Evolutionary conservation across 2,797 vertebrate species (phyloP).

Genomic region (Helostoma temminkii): DNA sequence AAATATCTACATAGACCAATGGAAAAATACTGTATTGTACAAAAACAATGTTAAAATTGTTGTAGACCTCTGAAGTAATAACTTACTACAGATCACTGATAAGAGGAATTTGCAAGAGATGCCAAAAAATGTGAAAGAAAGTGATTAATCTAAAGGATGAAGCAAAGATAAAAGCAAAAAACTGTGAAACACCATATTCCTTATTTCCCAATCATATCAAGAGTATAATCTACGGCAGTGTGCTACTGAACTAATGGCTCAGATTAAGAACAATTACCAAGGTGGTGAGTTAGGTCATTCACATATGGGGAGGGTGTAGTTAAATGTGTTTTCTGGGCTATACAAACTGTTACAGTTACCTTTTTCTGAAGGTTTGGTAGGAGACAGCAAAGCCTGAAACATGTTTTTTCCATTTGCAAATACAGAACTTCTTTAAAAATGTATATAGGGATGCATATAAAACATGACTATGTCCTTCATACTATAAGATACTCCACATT

Average conservation of each 20-base stretch:
- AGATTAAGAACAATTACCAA: conserved; percentile 41
- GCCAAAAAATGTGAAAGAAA: background rate
- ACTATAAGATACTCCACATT: background rate
- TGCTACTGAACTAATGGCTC: conserved; percentile 17
- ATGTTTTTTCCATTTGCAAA: background rate
- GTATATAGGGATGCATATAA: too few species aligned
- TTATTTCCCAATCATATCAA: conserved; percentile 24
- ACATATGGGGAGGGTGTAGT: background rate
- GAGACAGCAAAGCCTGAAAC: background rate
- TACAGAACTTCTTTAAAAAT: background rate
- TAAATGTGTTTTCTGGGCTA: background rate
- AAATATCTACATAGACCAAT: conserved; percentile 12
- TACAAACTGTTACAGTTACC: background rate
- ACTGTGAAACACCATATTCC: conserved; percentile 5
- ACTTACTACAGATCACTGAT: background rate
- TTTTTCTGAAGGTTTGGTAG: background rate
- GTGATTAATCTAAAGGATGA: conserved; percentile 6
- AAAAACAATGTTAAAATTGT: background rate
- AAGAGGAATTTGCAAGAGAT: background rate
- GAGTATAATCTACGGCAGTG: conserved; percentile 4
- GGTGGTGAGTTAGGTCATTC: background rate
- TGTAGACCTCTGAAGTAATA: background rate
- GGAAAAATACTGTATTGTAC: background rate
- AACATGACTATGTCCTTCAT: too few species aligned
- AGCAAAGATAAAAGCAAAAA: conserved; percentile 4